These are phyloP conservation scores for Oncopodura yosiiana DNA, from an alignment of 1,140 invertebrate genomes.

Conservation along the genomic window DNA sequence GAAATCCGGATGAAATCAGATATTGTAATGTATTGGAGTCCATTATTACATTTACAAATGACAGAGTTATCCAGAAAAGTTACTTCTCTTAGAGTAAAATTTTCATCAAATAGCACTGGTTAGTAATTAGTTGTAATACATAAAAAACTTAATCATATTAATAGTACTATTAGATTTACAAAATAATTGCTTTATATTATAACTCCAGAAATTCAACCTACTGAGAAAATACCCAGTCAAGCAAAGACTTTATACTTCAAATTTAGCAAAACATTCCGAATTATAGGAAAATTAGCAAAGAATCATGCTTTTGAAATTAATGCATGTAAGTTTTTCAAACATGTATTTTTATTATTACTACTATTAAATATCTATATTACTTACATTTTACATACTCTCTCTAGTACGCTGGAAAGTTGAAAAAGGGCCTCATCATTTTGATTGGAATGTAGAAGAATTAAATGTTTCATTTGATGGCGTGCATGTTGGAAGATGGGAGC, in stretches of 20 bases:
- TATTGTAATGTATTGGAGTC: constrained; percentile 32
- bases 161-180: too few relatives aligned
- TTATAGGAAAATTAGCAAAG: constrained; percentile 33
- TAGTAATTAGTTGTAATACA: not conserved
- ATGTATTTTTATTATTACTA: not conserved
- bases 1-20: constrained; percentile 18
- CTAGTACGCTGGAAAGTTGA: constrained; percentile 26
- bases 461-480: constrained; percentile 27
- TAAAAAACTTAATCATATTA: not conserved
- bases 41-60: constrained; percentile 29
- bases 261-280: constrained; percentile 30
- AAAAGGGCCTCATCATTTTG: constrained; percentile 21
- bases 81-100: not conserved
- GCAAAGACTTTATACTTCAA: constrained; percentile 15
- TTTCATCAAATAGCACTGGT: not conserved
- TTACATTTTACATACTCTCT: not conserved
- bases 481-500: constrained; percentile 19
- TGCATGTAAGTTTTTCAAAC: constrained; percentile 17
- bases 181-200: too few relatives aligned
- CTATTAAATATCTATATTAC: too few relatives aligned
- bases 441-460: constrained; percentile 16
- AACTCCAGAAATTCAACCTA: too few relatives aligned
- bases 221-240: not conserved
- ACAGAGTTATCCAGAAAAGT: constrained; percentile 10
- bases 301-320: constrained; percentile 29